Evolutionary conservation across 2,113 vertebrate species (phyloP), one percentile per base, ranked within the genome.

Genomic region (Cyprinus carpio): DNA sequence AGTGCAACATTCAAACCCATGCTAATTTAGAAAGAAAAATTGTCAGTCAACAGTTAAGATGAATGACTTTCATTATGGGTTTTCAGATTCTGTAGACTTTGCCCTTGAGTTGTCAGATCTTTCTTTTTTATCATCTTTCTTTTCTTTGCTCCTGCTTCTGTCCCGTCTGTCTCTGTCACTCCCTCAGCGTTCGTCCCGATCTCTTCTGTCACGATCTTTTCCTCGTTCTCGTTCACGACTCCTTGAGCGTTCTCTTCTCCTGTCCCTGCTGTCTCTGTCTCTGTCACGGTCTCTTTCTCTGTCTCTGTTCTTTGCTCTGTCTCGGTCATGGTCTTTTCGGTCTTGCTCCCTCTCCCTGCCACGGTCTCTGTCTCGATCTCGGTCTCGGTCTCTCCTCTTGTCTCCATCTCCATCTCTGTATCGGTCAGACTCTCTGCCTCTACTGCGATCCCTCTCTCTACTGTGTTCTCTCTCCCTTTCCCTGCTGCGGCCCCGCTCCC

Each of bases 91-190:
- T 0, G 90, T 23, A 46, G 92, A 86, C 86, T 95, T 96, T 10
- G 96, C 95, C 87, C 94, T 96, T 31, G 90, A 85, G 43, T 89
- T 9, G 78, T 97, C 96, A 0, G 92, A 90, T 93, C 95, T 97
- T 2, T 97, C 96, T 86, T 95, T 97, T 34, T 84, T 91, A n/a
- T 97, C 97, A 56, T 96, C 96, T 27, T 90, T 85, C 1, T 91
- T 93, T 1, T 95, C 91, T 6, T 92, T 82, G 89, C 91, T 87
- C 37, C 82, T 86, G 79, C 88, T 89, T 46, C 87, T 67, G 49
- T 86, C 84, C 71, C 87, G 83, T 43, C 82, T 82, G 2, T 89
- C 92, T 11, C 85, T 92, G 49, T 95, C 95, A 2, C 93, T 87
- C 0, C 95, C 95, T 1, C 93, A 89, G 31, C 89, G 90, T 46